Evolutionary conservation across 2,113 vertebrate species (phyloP).

Genomic region (Nothoprocta perdicaria): DNA sequence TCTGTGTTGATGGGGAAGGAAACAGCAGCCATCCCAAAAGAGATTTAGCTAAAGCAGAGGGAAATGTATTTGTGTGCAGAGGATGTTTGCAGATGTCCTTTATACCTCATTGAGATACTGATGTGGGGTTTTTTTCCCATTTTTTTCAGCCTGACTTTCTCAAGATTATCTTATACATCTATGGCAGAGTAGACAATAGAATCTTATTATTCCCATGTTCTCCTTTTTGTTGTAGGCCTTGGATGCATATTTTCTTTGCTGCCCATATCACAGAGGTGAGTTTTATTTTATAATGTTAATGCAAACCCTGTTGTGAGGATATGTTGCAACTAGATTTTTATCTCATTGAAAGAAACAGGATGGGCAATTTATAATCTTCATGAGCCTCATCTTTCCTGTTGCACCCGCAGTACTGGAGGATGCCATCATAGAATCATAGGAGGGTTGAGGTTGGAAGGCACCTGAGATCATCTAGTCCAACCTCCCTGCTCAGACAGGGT

Average conservation of each 20-base stretch:
- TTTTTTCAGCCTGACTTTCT: background rate
- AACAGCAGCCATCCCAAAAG: background rate
- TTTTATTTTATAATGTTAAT: constrained; percentile 13
- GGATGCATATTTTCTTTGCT: background rate
- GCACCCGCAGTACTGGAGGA: background rate
- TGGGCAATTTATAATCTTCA: background rate
- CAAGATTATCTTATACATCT: background rate
- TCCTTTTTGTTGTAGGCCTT: background rate
- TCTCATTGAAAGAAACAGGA: background rate
- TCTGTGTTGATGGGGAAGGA: background rate
- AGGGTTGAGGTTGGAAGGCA: background rate
- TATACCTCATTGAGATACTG: background rate
- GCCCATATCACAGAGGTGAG: background rate
- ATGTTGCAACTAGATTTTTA: constrained; percentile 18
- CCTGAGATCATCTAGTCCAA: background rate
- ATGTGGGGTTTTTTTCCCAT: background rate
- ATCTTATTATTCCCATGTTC: background rate
- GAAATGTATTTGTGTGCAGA: background rate
- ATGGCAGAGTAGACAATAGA: background rate
- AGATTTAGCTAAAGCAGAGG: background rate
- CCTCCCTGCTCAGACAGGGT: too few relatives aligned
- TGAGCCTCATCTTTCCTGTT: background rate
- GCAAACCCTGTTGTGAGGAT: background rate
- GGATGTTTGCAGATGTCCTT: background rate
- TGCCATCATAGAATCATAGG: background rate